phyloP scores from a whole-genome alignment of 2,888 invertebrate species.

The Pterostichus madidus region DNA sequence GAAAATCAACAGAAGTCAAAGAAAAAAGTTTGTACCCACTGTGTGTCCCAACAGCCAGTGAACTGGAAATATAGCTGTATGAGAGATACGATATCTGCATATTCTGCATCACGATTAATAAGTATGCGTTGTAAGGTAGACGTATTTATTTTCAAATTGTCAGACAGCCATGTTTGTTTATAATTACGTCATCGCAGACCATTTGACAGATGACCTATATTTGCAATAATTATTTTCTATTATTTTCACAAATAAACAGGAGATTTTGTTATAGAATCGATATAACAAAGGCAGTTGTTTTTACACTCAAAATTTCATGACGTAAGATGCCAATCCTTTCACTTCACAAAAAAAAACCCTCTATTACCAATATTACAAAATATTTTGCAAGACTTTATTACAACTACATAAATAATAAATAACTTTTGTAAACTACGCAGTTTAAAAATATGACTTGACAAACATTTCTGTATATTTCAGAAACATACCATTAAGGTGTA shows the following conservation, averaged over 20 bases:
- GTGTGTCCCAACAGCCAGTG: slow-evolving; percentile 95
- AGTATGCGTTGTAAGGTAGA: background rate
- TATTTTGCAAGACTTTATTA: slow-evolving; percentile 47
- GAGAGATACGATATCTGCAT: background rate
- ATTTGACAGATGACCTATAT: slow-evolving; percentile 67
- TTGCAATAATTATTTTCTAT: slow-evolving; percentile 58
- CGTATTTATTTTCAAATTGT: slow-evolving; percentile 59
- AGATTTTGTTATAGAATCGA: slow-evolving; percentile 2
- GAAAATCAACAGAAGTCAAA: slow-evolving; percentile 88
- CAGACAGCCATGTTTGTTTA: slow-evolving; percentile 66
- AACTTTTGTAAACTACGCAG: slow-evolving; percentile 48
- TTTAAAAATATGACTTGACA: slow-evolving; percentile 21
- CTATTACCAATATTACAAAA: slow-evolving; percentile 58
- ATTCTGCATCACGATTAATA: no score
- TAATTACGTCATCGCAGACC: slow-evolving; percentile 63
- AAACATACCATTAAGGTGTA: background rate
- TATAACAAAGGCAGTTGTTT: slow-evolving; percentile 47
- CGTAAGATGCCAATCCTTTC: slow-evolving; percentile 65
- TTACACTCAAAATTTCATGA: slow-evolving; percentile 52
- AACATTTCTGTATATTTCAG: slow-evolving; percentile 2
- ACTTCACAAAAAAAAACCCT: slow-evolving; percentile 38
- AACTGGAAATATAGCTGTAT: slow-evolving; percentile 80
- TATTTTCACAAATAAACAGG: slow-evolving; percentile 36
- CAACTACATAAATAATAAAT: slow-evolving; percentile 33
- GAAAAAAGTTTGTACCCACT: slow-evolving; percentile 94